Conservation (phyloP, 1,140 invertebrate genomes). For the Palaemon carinicauda region DNA sequence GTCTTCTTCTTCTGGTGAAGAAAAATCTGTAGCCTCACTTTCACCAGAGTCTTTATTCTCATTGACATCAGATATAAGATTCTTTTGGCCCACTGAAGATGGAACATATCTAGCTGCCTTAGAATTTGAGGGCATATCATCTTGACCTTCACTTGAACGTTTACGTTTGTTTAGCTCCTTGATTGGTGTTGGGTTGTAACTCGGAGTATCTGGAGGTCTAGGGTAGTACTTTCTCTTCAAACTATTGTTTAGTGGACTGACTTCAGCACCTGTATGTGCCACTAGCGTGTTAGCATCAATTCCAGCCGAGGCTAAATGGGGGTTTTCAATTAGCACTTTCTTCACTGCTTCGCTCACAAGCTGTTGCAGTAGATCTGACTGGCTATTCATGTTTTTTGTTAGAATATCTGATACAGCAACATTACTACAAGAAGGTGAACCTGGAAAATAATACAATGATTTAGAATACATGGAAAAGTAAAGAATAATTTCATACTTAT, state of each 20-base stretch:
- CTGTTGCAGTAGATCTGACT: slow-evolving; percentile 64
- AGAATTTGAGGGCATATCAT: slow-evolving; percentile 2
- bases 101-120: slow-evolving; percentile 42
- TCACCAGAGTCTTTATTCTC: slow-evolving; percentile 27
- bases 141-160: slow-evolving; percentile 8
- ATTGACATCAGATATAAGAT: background rate
- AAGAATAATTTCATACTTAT: no score
- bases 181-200: slow-evolving; percentile 74
- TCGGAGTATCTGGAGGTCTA: slow-evolving; percentile 62
- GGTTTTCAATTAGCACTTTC: slow-evolving; percentile 66
- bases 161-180: slow-evolving; percentile 68
- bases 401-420: background rate
- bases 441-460: background rate
- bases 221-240: slow-evolving; percentile 46
- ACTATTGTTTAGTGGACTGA: slow-evolving; percentile 52
- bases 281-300: slow-evolving; percentile 53
- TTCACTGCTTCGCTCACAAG: slow-evolving; percentile 68
- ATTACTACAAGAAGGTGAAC: background rate
- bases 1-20: slow-evolving; percentile 56
- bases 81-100: background rate
- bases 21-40: slow-evolving; percentile 63
- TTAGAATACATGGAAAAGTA: no score
- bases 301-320: slow-evolving; percentile 62
- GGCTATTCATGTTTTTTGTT: background rate
- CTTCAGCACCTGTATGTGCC: slow-evolving; percentile 66